These are phyloP conservation scores for Balearica regulorum DNA, from an alignment of 2,797 vertebrate genomes.

Conservation along the genomic window DNA sequence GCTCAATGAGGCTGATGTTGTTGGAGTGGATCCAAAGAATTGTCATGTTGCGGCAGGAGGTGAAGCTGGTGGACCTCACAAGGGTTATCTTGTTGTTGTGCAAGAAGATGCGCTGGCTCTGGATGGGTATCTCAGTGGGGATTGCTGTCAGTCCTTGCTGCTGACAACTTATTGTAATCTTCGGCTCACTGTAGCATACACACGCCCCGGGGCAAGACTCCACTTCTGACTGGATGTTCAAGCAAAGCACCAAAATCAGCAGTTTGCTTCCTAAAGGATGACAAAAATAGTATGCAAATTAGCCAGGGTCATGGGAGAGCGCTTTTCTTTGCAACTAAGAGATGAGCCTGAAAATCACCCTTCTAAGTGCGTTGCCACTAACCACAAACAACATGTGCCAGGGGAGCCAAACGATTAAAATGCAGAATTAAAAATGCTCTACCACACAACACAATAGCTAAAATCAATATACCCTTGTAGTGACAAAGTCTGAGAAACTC, in stretches of 20 bases:
- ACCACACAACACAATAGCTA: neutral
- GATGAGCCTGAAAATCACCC: neutral
- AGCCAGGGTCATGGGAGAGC: neutral
- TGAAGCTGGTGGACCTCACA: constrained; percentile 90
- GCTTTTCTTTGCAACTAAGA: neutral
- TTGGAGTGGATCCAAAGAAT: constrained; percentile 98
- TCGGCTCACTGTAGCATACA: constrained; percentile 94
- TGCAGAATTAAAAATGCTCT: neutral
- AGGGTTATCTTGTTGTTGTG: constrained; percentile 92
- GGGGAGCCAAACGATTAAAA: neutral
- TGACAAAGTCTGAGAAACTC: neutral
- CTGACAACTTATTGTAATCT: constrained; percentile 94
- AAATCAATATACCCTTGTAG: neutral
- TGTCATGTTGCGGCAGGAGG: constrained; percentile 92
- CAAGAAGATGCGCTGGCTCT: constrained; percentile 96
- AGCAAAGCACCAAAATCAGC: constrained; percentile 91
- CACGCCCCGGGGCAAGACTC: constrained; percentile 92
- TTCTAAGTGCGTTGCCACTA: neutral
- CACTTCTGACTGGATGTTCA: constrained; percentile 84
- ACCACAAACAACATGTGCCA: neutral
- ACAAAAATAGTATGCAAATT: constrained; percentile 32
- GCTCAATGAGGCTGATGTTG: constrained; percentile 91
- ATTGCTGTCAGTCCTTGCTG: constrained; percentile 93
- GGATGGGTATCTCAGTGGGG: constrained; percentile 88
- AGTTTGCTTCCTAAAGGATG: constrained; percentile 83